Conservation (phyloP, 2,113 vertebrate species). For the Dicerorhinus sumatrensis region DNA sequence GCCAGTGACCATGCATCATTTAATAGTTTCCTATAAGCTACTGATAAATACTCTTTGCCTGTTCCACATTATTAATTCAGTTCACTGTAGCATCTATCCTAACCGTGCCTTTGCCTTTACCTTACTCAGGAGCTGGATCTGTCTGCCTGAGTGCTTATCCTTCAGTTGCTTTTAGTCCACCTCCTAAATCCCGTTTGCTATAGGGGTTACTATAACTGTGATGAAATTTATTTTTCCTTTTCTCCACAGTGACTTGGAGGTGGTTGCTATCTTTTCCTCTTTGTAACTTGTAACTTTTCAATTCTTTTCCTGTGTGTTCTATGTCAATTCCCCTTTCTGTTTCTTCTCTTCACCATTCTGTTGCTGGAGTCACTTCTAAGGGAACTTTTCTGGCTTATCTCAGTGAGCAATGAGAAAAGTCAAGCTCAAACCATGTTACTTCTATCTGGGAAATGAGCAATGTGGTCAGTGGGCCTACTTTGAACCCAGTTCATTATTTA, state of each 20-base stretch:
- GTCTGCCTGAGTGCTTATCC: background rate
- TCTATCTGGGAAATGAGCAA: background rate
- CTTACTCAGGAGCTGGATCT: background rate
- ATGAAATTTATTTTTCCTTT: conserved; percentile 19
- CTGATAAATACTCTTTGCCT: background rate
- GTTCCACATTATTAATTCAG: background rate
- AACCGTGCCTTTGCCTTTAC: background rate
- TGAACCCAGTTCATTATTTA: conserved; percentile 3
- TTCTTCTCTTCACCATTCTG: background rate
- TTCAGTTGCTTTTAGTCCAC: background rate
- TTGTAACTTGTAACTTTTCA: background rate
- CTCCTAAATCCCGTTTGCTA: background rate
- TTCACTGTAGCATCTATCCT: background rate
- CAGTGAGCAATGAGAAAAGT: background rate
- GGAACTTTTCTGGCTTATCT: background rate
- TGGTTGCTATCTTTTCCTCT: background rate
- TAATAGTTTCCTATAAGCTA: background rate
- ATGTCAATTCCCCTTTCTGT: background rate
- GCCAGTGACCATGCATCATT: background rate
- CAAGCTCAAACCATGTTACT: background rate
- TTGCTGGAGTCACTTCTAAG: background rate
- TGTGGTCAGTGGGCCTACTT: background rate
- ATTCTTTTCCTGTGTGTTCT: background rate
- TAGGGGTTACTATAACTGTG: background rate
- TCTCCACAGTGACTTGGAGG: background rate